Base-by-base conservation (phyloP, 2,888 invertebrate species). In the Brachylomia viminalis region DNA sequence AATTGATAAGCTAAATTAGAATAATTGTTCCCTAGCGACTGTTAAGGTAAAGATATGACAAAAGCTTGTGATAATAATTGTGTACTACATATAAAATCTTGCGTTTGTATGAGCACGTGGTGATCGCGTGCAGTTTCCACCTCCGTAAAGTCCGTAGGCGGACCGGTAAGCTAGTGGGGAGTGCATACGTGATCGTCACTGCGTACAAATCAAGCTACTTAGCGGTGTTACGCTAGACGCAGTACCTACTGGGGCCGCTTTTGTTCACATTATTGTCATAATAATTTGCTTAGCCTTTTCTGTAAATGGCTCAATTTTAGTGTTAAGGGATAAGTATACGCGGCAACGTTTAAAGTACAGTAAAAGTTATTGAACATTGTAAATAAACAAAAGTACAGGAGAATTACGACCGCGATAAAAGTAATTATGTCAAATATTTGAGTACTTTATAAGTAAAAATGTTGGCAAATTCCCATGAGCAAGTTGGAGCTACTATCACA, bases 101-200 rank as follows among this genome's bases (percentile, higher is more conserved):
- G 54, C 42, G 52, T 74, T 75, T 62, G 45, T 77, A 49, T 45
- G 49, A 69, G 72, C 89, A 88, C 83, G 87, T 83, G 82, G 67
- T 61, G 56, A 54, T 70, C 30, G 80, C 83, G 79, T 86, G 86
- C 77, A 72, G 59, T 75, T 75, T 72, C 80, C 66, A 77, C 67
- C 61, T 88, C 73, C 38, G 68, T 79, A 72, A 73, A 49, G 33
- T 61, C 61, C 42, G 86, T 80, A 72, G 87, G 85, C 79, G 74
- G 71, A 78, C 79, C 71, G 77, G 82, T 83, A 61, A 56, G 59
- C 66, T 70, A 74, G 79, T 84, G 76, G 77, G 80, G 86, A 82
- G 76, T 85, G 82, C 79, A 88, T 88, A 88, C 82, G 88, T 86
- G 87, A 87, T 82, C 62, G 56, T 56, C 56, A 75, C 79, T 72